These are phyloP conservation scores for Corythaixoides concolor DNA, from an alignment of 2,113 vertebrate genomes.

Conservation along the genomic window DNA sequence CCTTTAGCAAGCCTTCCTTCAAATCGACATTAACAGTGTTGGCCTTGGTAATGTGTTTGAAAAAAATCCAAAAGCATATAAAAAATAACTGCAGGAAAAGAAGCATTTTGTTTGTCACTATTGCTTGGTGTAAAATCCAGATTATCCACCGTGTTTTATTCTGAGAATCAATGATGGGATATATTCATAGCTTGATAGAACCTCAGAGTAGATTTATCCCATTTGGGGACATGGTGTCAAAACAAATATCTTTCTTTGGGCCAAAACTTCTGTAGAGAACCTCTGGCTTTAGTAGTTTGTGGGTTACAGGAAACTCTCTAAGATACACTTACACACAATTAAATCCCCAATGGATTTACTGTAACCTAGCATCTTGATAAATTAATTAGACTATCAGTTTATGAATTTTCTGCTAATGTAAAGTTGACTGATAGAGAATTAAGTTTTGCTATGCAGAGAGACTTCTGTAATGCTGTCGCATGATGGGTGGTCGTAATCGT, in stretches of 20 bases:
- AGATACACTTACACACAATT: neutral
- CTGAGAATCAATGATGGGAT: neutral
- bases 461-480: neutral
- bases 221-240: neutral
- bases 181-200: neutral
- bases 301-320: neutral
- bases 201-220: neutral
- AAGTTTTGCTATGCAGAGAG: neutral
- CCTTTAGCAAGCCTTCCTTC: neutral
- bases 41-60: neutral
- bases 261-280: neutral
- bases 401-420: neutral
- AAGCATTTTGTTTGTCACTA: neutral
- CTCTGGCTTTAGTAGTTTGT: neutral
- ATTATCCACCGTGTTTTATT: neutral
- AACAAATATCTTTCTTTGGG: neutral
- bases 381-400: neutral
- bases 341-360: neutral
- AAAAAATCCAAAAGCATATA: neutral
- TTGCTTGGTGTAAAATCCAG: neutral
- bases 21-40: neutral
- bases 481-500: neutral
- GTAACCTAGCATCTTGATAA: neutral
- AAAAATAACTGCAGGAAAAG: neutral
- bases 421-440: neutral